Conservation (phyloP, 2,797 vertebrate genomes). For the Carcharodon carcharias region DNA sequence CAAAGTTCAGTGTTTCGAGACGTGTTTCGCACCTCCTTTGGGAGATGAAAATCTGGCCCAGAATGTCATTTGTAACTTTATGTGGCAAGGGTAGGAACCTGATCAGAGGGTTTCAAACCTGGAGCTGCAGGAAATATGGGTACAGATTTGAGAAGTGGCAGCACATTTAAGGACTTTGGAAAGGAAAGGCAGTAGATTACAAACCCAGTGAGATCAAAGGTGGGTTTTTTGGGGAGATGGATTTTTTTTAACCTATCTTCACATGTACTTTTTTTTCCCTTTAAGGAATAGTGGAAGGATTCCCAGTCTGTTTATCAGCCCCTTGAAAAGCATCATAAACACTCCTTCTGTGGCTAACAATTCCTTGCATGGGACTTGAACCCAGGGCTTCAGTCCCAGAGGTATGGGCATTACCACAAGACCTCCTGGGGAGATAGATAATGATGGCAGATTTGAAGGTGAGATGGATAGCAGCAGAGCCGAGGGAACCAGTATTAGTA, state of each 20-base stretch:
- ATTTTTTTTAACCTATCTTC: too few relatives aligned
- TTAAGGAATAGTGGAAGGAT: too few relatives aligned
- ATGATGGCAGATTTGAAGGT: background rate
- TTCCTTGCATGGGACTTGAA: too few relatives aligned
- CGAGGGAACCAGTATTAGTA: background rate
- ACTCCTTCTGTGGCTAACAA: too few relatives aligned
- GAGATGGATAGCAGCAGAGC: background rate
- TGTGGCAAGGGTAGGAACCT: background rate
- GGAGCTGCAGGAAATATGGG: background rate
- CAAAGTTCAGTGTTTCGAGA: too few relatives aligned
- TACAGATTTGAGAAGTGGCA: background rate
- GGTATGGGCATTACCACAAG: too few relatives aligned
- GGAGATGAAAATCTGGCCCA: too few relatives aligned
- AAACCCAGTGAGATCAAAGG: background rate
- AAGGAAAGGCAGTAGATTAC: background rate
- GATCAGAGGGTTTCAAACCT: background rate
- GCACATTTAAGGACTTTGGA: background rate
- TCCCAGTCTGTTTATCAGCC: too few relatives aligned
- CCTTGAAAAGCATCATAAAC: too few relatives aligned
- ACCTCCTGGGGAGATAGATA: background rate
- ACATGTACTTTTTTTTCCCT: too few relatives aligned
- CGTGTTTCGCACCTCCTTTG: too few relatives aligned
- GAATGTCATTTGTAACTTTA: background rate
- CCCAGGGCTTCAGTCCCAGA: too few relatives aligned
- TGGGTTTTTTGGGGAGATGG: background rate